Percentiles rank a stretch among this genome's conserved stretches.
Conservation (phyloP, 2,113 vertebrate genomes). For the Fregata magnificens region DNA sequence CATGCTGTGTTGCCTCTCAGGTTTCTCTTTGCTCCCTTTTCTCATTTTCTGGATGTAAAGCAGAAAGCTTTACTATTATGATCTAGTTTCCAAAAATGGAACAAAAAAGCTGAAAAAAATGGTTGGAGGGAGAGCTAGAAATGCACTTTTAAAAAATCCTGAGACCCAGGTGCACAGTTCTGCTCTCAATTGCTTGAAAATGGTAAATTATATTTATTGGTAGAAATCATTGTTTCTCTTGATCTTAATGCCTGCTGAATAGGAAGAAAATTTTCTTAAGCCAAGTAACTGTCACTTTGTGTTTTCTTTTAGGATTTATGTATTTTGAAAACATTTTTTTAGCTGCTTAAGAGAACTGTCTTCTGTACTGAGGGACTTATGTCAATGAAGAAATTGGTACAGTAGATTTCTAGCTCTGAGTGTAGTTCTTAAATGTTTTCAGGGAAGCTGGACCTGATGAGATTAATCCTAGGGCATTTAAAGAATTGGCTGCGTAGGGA, state of each 20-base stretch:
- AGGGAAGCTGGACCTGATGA: neutral
- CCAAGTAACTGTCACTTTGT: slow-evolving; percentile 24
- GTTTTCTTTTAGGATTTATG: slow-evolving; percentile 48
- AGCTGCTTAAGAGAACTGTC: neutral
- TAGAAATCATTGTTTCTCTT: neutral
- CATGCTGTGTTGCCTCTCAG: neutral
- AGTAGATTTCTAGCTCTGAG: neutral
- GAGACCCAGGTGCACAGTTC: neutral
- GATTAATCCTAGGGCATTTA: neutral
- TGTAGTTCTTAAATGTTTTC: neutral
- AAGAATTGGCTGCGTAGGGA: neutral
- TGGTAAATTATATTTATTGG: slow-evolving; percentile 43
- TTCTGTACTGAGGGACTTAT: neutral
- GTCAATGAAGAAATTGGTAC: neutral
- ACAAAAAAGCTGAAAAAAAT: neutral
- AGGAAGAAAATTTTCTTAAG: neutral
- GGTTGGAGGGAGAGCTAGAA: neutral
- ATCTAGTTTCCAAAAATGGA: neutral
- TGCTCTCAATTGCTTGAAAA: slow-evolving; percentile 13
- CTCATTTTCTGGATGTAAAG: neutral
- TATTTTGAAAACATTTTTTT: slow-evolving; percentile 49
- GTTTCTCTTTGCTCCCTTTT: neutral
- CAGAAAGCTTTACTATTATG: neutral
- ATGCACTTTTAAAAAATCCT: slow-evolving; percentile 1
- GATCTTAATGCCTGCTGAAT: slow-evolving; percentile 10